phyloP scores from a whole-genome alignment of 2,797 vertebrate genomes.

The Dermochelys coriacea region DNA sequence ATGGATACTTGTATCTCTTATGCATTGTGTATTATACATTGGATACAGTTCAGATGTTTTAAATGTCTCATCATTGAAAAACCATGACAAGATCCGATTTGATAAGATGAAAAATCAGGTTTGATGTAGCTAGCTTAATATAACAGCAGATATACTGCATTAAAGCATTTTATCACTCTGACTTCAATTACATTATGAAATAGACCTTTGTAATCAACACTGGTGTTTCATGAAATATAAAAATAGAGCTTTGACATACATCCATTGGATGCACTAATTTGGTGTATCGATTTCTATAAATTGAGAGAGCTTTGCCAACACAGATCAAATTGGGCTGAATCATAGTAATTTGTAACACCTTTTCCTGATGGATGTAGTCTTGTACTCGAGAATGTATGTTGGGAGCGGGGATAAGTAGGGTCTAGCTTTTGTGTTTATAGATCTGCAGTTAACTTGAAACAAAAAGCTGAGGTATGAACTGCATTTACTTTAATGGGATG shows the following conservation, averaged over 20 bases:
- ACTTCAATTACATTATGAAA: neutral
- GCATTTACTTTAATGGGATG: neutral
- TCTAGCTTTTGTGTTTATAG: neutral
- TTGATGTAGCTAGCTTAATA: neutral
- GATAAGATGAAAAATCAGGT: neutral
- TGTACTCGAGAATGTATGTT: neutral
- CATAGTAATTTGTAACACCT: neutral
- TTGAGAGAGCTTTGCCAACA: neutral
- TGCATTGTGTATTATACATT: slow-evolving; percentile 64
- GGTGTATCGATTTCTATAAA: neutral
- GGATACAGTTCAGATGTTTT: neutral
- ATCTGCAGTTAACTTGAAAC: neutral
- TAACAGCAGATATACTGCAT: neutral
- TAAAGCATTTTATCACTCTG: neutral
- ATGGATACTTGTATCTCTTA: slow-evolving; percentile 50
- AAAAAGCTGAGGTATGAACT: neutral
- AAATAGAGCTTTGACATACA: neutral
- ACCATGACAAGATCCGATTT: neutral
- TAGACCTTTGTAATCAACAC: neutral
- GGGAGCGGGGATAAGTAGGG: neutral
- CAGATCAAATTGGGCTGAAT: neutral
- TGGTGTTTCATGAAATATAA: neutral
- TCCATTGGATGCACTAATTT: neutral
- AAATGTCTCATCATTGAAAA: slow-evolving; percentile 10
- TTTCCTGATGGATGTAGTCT: neutral